phyloP scores from a whole-genome alignment of 1,140 invertebrate genomes.

The Pantala flavescens region DNA sequence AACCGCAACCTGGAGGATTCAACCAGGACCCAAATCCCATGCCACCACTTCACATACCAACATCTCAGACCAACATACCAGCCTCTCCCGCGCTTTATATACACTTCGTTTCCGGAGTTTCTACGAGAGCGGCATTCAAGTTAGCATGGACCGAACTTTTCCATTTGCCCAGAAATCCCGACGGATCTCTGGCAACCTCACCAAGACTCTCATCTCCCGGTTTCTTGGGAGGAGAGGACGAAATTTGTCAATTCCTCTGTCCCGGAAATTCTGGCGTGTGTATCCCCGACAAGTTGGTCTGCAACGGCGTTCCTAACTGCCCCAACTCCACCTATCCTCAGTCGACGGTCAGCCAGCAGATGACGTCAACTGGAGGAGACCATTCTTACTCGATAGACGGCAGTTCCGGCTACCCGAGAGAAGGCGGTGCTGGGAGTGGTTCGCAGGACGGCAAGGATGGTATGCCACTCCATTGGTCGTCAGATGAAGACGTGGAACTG shows the following conservation, averaged over 20 bases:
- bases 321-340: slow-evolving; percentile 43
- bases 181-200: slow-evolving; percentile 65
- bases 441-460: slow-evolving; percentile 35
- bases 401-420: slow-evolving; percentile 23
- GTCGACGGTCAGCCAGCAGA: not conserved
- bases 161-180: slow-evolving; percentile 68
- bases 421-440: slow-evolving; percentile 38
- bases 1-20: not conserved
- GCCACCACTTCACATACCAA: not conserved
- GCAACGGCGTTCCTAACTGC: slow-evolving; percentile 79
- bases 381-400: slow-evolving; percentile 25
- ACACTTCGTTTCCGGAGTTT: slow-evolving; percentile 59
- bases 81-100: slow-evolving; percentile 47
- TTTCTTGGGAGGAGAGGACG: slow-evolving; percentile 16
- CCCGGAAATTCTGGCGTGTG: slow-evolving; percentile 64
- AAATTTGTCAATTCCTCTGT: slow-evolving; percentile 66
- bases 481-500: slow-evolving; percentile 52
- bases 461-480: not conserved
- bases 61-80: slow-evolving; percentile 21
- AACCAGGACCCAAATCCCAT: not conserved
- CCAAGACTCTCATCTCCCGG: slow-evolving; percentile 25
- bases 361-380: slow-evolving; percentile 17
- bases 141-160: slow-evolving; percentile 83
- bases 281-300: slow-evolving; percentile 67
- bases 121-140: slow-evolving; percentile 69